These are phyloP conservation scores for Equus quagga DNA, from an alignment of 2,113 vertebrate genomes.

Conservation along the genomic window DNA sequence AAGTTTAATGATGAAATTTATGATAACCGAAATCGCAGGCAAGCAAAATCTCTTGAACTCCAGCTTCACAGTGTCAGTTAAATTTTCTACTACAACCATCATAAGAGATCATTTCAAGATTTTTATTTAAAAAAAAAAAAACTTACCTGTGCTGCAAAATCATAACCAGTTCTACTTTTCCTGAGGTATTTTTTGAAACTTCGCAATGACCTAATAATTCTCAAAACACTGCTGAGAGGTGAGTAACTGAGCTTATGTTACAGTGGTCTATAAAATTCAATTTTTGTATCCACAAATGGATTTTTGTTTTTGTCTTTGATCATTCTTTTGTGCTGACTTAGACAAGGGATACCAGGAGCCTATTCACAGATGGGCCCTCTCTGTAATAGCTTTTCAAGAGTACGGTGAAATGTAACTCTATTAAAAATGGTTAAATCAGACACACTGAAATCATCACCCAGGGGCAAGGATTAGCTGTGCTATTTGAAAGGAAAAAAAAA, in stretches of 20 bases:
- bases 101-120: slow-evolving; percentile 44
- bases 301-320: slow-evolving; percentile 28
- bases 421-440: neutral
- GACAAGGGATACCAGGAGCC: neutral
- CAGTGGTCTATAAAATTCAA: neutral
- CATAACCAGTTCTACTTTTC: slow-evolving; percentile 14
- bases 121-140: neutral
- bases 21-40: slow-evolving; percentile 42
- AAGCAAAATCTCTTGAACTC: slow-evolving; percentile 57
- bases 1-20: slow-evolving; percentile 70
- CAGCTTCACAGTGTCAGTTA: slow-evolving; percentile 34
- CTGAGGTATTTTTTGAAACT: slow-evolving; percentile 4
- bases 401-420: neutral
- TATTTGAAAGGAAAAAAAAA: neutral
- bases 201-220: slow-evolving; percentile 49
- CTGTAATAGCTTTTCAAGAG: neutral
- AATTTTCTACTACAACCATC: slow-evolving; percentile 31
- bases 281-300: neutral
- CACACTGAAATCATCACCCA: neutral
- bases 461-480: neutral
- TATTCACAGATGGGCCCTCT: neutral
- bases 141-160: neutral
- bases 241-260: neutral
- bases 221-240: neutral
- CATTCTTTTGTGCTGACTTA: slow-evolving; percentile 30